Evolutionary conservation across 2,113 vertebrate genomes (phyloP).

Genomic region (Colaptes auratus): DNA sequence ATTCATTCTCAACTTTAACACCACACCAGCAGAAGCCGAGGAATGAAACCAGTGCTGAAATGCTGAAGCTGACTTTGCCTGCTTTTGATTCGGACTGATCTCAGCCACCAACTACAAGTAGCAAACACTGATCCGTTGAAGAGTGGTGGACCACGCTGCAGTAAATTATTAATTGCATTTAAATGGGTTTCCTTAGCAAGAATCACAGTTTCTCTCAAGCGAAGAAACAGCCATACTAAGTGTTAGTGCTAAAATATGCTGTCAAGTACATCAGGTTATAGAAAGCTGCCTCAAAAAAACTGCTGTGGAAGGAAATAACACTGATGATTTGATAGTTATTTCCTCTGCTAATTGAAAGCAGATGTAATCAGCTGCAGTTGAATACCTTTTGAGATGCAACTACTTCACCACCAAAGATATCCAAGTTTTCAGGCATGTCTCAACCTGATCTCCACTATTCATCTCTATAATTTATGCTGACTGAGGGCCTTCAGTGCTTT

Average conservation of each 20-base stretch:
- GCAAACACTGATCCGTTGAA: not conserved
- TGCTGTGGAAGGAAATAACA: not conserved
- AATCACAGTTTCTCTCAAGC: slow-evolving; percentile 5
- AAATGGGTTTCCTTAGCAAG: not conserved
- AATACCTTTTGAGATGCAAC: slow-evolving; percentile 11
- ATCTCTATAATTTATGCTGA: not conserved
- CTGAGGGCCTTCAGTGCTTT: not conserved
- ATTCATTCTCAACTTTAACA: not conserved
- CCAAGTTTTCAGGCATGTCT: not conserved
- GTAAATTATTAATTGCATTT: not conserved
- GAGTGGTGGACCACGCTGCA: not conserved
- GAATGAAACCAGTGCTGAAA: not conserved
- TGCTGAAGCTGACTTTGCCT: not conserved
- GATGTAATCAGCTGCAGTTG: slow-evolving; percentile 11
- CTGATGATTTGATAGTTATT: slow-evolving; percentile 1
- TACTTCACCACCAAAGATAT: not conserved
- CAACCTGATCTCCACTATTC: not conserved
- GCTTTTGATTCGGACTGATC: not conserved
- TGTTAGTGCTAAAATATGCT: slow-evolving; percentile 38
- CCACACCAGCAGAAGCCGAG: not conserved
- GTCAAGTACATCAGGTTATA: slow-evolving; percentile 2
- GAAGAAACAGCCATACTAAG: not conserved
- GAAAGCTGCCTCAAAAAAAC: not conserved
- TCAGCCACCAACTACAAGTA: not conserved
- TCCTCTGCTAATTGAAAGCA: slow-evolving; percentile 30